A percentile compares a stretch with the other conserved stretches of the same genome.
Evolutionary conservation across 2,888 invertebrate species (phyloP).

Genomic region (Theretra japonica): DNA sequence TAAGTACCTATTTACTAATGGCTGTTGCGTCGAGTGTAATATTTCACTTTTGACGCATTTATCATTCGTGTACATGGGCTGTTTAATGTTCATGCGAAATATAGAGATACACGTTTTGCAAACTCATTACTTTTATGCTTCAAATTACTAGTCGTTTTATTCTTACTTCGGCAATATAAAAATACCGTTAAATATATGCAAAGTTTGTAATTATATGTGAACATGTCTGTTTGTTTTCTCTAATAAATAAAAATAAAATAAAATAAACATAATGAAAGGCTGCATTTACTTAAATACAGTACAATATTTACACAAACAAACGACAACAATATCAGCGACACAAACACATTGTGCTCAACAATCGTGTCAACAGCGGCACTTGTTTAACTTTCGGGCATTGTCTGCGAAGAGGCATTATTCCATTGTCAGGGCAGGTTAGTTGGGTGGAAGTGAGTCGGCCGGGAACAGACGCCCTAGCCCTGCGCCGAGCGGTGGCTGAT

Average conservation of each 20-base stretch:
- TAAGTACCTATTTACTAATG: background rate
- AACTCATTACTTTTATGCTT: too few relatives aligned
- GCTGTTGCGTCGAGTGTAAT: background rate
- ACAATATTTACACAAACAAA: slow-evolving; percentile 18
- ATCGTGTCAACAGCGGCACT: slow-evolving; percentile 25
- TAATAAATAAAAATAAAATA: too few relatives aligned
- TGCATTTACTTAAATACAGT: background rate
- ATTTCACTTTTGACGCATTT: background rate
- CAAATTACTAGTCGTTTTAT: too few relatives aligned
- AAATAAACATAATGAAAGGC: background rate
- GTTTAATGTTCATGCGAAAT: background rate
- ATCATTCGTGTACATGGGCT: background rate
- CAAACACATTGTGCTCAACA: slow-evolving; percentile 23
- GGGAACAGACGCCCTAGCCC: slow-evolving; percentile 33
- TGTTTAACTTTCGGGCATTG: slow-evolving; percentile 28
- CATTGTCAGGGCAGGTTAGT: slow-evolving; percentile 60
- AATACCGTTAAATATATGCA: too few relatives aligned
- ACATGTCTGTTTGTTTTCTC: too few relatives aligned
- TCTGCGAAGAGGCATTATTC: slow-evolving; percentile 51
- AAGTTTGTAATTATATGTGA: too few relatives aligned
- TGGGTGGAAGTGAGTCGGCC: slow-evolving; percentile 34
- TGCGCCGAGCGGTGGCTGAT: slow-evolving; percentile 59
- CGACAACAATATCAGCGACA: background rate
- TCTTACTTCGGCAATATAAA: too few relatives aligned
- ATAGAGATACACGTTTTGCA: too few relatives aligned